Evolutionary conservation across 2,113 vertebrate genomes (phyloP).

Genomic region (Butorides virescens): DNA sequence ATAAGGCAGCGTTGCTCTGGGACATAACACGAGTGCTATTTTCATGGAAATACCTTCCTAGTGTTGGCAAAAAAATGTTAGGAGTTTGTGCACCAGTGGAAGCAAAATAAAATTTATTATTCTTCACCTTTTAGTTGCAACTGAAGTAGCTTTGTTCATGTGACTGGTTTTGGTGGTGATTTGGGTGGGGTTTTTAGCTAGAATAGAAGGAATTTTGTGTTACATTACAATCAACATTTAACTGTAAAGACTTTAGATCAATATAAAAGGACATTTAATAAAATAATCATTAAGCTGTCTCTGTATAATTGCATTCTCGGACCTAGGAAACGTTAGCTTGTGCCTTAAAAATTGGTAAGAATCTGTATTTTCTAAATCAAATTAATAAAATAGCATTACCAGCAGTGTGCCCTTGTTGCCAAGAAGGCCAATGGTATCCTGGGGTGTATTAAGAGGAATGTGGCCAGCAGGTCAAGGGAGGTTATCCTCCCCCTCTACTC

Average conservation of each 20-base stretch:
- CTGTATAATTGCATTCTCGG: not conserved
- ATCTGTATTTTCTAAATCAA: not conserved
- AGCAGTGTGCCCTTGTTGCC: no score
- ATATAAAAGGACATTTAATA: not conserved
- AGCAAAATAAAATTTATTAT: not conserved
- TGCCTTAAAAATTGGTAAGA: not conserved
- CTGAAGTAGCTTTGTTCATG: not conserved
- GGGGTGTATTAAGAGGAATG: no score
- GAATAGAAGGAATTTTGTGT: not conserved
- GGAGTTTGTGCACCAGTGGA: not conserved
- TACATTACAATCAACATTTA: not conserved
- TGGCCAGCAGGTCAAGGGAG: no score
- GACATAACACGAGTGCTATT: not conserved
- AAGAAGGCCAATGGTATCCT: no score
- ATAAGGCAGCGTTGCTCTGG: accelerated
- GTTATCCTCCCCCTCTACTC: no score
- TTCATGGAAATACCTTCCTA: not conserved
- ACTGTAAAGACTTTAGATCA: not conserved
- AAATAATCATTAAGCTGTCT: not conserved
- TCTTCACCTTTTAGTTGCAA: not conserved
- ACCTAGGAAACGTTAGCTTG: not conserved
- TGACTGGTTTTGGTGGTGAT: not conserved
- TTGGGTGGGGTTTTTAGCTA: not conserved
- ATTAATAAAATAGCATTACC: not conserved
- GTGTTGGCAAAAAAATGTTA: not conserved